Base-by-base conservation (phyloP, 2,113 vertebrate species). In the Pleuronectes platessa region DNA sequence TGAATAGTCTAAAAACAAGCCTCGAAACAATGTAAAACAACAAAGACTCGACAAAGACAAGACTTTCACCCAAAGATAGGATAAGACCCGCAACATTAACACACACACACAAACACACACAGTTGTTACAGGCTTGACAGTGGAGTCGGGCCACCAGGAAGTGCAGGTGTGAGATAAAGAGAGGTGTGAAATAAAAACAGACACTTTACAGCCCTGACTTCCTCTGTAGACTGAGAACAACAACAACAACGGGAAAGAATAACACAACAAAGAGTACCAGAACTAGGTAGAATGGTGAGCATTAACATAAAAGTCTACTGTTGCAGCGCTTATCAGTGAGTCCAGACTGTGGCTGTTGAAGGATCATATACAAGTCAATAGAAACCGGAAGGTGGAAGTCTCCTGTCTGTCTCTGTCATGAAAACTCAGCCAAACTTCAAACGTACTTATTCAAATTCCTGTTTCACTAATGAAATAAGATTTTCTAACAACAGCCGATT, bases 101-200 rank as follows among this genome's bases (percentile, higher is more conserved):
- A 54, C 7, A 11, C 14, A 31, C 31, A 65, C 54, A 21, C 49
- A 65, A 37, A 71, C 55, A 55, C n/a, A 65, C 2, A 17, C 5
- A 26, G 0, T 59, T 61, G 7, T 10, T 27, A 11, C 74, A 85
- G 73, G 80, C 54, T 15, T 62, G 21, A 53, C 23, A 23, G 35
- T 75, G 81, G 83, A 85, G 81, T 60, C 49, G 76, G 81, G 83
- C 56, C 76, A 65, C 63, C 83, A 93, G 92, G 93, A 94, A 90
- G 88, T 76, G 60, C 27, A 87, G 86, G 93, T 90, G 92, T 31
- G 85, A 91, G 37, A 77, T 61, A 53, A n/a, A 56, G n/a, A 23
- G 76, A 89, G 82, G 92, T 91, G 92, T 42, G 71, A 94, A 94
- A 92, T 83, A 82, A 90, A 90, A 91, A 92, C 85, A 83, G 27